phyloP scores from a whole-genome alignment of 30 jellyfish, hydroid and myxozoan species.

The Pseudorhiza aurosa region DNA sequence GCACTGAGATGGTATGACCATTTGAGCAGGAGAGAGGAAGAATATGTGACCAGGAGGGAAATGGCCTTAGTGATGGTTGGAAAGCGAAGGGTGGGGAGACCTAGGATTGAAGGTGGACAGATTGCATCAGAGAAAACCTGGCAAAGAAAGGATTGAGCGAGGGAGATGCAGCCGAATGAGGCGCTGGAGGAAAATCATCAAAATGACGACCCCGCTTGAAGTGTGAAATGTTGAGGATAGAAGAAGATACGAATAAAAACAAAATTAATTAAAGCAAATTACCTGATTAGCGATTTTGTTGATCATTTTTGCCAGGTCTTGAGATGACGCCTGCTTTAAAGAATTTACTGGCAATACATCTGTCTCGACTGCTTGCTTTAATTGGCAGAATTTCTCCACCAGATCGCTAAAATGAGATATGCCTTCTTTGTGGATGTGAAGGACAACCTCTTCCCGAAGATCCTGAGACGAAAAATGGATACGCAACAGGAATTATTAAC shows the following conservation, averaged over 20 bases:
- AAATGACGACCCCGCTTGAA: too few species aligned
- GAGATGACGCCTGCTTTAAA: slow-evolving; percentile 37
- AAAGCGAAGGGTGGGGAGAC: too few species aligned
- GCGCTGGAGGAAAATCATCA: background rate
- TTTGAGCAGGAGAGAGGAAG: too few species aligned
- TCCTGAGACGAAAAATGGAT: too few species aligned
- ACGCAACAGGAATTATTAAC: too few species aligned
- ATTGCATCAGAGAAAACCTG: too few species aligned
- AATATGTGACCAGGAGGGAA: too few species aligned
- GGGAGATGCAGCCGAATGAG: background rate
- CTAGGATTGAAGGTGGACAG: too few species aligned
- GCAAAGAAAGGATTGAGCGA: background rate
- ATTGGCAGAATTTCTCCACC: background rate
- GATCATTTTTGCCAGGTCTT: slow-evolving; percentile 32
- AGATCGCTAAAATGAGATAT: slow-evolving; percentile 19
- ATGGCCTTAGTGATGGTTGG: too few species aligned
- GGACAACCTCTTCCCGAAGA: slow-evolving; percentile 48
- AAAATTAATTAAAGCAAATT: background rate
- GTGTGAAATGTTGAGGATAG: too few species aligned
- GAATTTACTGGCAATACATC: slow-evolving; percentile 33
- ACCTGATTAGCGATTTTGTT: slow-evolving; percentile 23
- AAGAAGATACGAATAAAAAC: background rate
- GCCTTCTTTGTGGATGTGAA: slow-evolving; percentile 19
- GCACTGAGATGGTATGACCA: too few species aligned
- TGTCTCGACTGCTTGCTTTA: background rate